Conservation (phyloP, 2,113 vertebrate genomes). For the Seriola rivoliana region DNA sequence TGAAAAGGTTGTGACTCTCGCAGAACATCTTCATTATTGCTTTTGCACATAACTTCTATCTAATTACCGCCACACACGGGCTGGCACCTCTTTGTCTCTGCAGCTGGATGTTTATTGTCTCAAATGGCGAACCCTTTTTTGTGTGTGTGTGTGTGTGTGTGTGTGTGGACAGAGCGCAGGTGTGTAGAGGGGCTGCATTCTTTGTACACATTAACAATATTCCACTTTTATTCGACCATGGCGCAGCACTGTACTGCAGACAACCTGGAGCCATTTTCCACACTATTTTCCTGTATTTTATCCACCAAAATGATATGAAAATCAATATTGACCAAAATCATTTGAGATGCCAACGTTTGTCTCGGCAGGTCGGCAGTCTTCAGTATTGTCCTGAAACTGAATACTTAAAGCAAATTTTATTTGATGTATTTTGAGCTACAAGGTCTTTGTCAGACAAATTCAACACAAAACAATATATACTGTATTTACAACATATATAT, state of each 20-base stretch:
- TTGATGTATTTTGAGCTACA: neutral
- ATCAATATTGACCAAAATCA: neutral
- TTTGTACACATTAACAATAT: neutral
- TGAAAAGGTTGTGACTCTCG: neutral
- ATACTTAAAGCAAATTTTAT: neutral
- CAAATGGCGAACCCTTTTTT: neutral
- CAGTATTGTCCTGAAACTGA: neutral
- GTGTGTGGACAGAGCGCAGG: constrained; percentile 49
- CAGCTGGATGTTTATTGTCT: constrained; percentile 60
- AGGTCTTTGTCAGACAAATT: neutral
- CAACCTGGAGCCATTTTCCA: neutral
- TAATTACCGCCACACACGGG: constrained; percentile 28
- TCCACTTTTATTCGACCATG: neutral
- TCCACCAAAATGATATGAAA: too few species aligned
- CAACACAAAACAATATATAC: neutral
- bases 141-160: neutral
- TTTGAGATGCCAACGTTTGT: neutral
- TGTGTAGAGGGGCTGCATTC: constrained; percentile 39
- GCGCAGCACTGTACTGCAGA: neutral
- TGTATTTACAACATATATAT: too few species aligned
- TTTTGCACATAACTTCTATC: constrained; percentile 17
- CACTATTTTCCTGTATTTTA: neutral
- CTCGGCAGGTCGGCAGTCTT: neutral
- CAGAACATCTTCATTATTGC: constrained; percentile 30
- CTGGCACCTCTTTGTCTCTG: constrained; percentile 54